Evolutionary conservation across 2,888 invertebrate genomes (phyloP), one percentile per base, ranked within the genome.

Genomic region (Cantharis flavilabris): DNA sequence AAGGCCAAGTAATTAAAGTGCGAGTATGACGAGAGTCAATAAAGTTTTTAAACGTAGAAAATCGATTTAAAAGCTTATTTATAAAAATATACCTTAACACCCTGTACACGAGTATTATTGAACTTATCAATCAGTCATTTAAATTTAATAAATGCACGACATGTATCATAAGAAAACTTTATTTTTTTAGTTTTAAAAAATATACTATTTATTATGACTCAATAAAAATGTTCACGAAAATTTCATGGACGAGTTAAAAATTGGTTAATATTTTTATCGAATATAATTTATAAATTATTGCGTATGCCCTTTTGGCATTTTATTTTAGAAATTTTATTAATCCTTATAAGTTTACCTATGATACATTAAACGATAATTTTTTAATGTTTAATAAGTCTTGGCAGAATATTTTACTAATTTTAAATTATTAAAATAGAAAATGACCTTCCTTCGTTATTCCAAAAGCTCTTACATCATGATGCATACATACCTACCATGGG

Each of bases 1-100:
- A 70, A 70, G 70, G 33, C 16, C 70, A 33, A 49, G 30, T 70
- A 33, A 18, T 33, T 33, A 33, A 20, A 62, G 23, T 62, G 62
- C 62, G 71, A 71, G 71, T 63, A 71, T 11, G 23, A 16, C 62
- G 71, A 71, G 63, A 26, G 26, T 69, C 16, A 69, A 69, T 26
- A 10, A 18, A 13, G 30, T 69, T 69, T 69, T 69, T 30, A 30
- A 49, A 73, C 62, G 73, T 62, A 73, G 30, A 73, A 73, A 67
- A 20, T 65, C 49, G 23, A 28, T 28, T 28, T 63, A 75, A 75
- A 75, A 62, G 65, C 16, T 63, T 67, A 26, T 26, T 26, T 75
- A 75, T 62, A 76, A 75, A 76, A 76, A 72, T 76, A 75, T 75
- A 76, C 76, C 72, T 76, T 62, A 72, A 76, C 69, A 76, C 76